Base-by-base conservation (phyloP, 2,888 invertebrate species). In the Acleris laterana region DNA sequence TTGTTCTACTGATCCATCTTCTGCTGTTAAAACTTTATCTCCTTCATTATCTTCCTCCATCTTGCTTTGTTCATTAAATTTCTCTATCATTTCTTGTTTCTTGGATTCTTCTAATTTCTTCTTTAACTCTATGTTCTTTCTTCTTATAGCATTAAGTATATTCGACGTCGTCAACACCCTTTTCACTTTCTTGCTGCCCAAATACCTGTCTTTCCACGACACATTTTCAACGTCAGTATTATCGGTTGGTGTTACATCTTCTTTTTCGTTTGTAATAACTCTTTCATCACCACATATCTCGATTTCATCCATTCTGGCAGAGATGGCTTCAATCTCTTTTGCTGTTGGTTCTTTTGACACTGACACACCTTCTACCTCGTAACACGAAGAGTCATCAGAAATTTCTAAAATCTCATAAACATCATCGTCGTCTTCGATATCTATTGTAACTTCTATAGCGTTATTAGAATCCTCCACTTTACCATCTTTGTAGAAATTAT, bases 141-240 rank as follows among this genome's bases (percentile, higher is more conserved):
- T 94, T 68, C 95, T 85, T n/a, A 95, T 81, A 19, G 94, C 94
- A 71, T 95, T 95, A 0, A 94, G 83, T 51, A 95, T 87, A 52
- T 93, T 93, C 0, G 95, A 90, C 0, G 93, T 90, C 0, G 88
- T 91, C 19, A 95, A 76, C 1, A 95, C 94, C 72, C 83, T 93
- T 75, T 93, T 94, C 0, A 95, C 95, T 81, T 94, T 95, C 16
- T 86, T 92, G 70, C 95, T 95, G 13, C 88, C 93, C 52, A 95
- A 81, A 78, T 94, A 95, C 53, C 95, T 85, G 51, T 93, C 90
- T 76, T 94, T 94, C 95, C 95, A 95, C 0, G 95, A 94, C 46
- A 87, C 74, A 16, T 78, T 73, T 61, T 80, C 78, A 28, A 75
- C 71, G 19, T 71, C 62, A 13, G 76, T 32, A 22, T 49, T 76